phyloP scores from a whole-genome alignment of 2,888 invertebrate genomes.

The Drosophila rubida region DNA sequence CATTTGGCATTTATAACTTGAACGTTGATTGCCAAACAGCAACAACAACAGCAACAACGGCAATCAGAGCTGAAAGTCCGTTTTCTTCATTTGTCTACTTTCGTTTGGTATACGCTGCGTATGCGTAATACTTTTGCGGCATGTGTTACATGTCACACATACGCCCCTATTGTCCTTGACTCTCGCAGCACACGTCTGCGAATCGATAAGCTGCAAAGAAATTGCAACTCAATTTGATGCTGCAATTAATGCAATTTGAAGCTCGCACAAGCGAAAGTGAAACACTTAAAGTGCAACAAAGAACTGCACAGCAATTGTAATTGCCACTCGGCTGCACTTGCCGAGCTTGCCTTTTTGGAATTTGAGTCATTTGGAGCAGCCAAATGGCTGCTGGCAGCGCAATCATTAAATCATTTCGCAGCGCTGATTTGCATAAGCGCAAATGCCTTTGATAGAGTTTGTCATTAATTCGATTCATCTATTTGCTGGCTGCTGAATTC shows the following conservation, averaged over 20 bases:
- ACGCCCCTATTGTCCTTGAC: conserved; percentile 43
- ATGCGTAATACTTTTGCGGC: conserved; percentile 25
- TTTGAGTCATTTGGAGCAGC: too few relatives aligned
- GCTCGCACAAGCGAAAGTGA: too few relatives aligned
- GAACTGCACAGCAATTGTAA: too few relatives aligned
- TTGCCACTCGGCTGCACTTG: too few relatives aligned
- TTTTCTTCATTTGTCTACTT: conserved; percentile 9
- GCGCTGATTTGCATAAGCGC: not conserved
- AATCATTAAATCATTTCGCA: too few relatives aligned
- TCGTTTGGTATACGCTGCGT: conserved; percentile 22
- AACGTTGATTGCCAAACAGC: conserved; percentile 38
- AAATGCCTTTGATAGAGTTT: not conserved
- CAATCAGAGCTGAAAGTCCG: conserved; percentile 2
- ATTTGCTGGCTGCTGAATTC: conserved; percentile 5
- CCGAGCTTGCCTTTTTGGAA: too few relatives aligned
- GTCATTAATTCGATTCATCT: not conserved
- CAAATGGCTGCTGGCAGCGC: too few relatives aligned
- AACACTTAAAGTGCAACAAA: too few relatives aligned
- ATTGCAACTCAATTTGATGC: not conserved
- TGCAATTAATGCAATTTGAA: not conserved
- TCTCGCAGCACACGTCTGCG: not conserved
- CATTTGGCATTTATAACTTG: conserved; percentile 63
- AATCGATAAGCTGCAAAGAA: not conserved
- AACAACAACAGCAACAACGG: not conserved
- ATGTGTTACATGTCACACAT: conserved; percentile 27